Percentiles rank a stretch among this genome's conserved stretches.
Evolutionary conservation across 2,888 invertebrate genomes (phyloP).

Genomic region (Acanthosepion esculentum): DNA sequence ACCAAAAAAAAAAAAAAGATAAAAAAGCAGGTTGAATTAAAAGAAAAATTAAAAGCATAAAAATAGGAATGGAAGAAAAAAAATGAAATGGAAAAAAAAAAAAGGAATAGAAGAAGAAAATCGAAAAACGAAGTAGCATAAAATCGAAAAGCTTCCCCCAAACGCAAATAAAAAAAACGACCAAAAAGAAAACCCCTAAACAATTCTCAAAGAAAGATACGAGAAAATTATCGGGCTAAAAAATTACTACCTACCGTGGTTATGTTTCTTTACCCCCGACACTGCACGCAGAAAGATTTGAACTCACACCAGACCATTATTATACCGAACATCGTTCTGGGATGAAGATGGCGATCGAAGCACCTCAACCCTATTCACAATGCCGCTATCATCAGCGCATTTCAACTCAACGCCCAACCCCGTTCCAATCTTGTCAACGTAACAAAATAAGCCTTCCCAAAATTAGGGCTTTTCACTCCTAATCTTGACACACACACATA

Average conservation of each 20-base stretch:
- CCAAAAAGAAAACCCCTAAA: not conserved
- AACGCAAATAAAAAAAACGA: too few relatives aligned
- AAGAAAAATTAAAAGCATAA: too few relatives aligned
- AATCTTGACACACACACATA: not conserved
- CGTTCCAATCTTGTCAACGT: not conserved
- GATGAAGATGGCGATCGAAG: not conserved
- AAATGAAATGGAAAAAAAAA: too few relatives aligned
- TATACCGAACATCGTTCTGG: not conserved
- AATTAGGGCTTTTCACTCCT: slow-evolving; percentile 33
- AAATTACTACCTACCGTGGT: not conserved
- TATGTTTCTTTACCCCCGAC: not conserved
- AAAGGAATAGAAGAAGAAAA: too few relatives aligned
- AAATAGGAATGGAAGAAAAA: too few relatives aligned
- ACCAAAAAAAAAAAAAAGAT: too few relatives aligned
- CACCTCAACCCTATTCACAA: not conserved
- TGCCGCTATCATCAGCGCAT: not conserved
- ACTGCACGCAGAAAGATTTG: not conserved
- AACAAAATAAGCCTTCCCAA: not conserved
- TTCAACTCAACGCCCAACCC: not conserved
- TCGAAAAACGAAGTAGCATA: too few relatives aligned
- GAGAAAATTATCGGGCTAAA: not conserved
- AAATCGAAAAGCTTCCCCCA: not conserved
- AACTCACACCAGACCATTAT: not conserved
- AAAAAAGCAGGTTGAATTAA: too few relatives aligned
- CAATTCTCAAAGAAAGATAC: not conserved